These are phyloP conservation scores for Cladopsammia gracilis DNA, from an alignment of 64 coral and sea anemone genomes.

Conservation along the genomic window DNA sequence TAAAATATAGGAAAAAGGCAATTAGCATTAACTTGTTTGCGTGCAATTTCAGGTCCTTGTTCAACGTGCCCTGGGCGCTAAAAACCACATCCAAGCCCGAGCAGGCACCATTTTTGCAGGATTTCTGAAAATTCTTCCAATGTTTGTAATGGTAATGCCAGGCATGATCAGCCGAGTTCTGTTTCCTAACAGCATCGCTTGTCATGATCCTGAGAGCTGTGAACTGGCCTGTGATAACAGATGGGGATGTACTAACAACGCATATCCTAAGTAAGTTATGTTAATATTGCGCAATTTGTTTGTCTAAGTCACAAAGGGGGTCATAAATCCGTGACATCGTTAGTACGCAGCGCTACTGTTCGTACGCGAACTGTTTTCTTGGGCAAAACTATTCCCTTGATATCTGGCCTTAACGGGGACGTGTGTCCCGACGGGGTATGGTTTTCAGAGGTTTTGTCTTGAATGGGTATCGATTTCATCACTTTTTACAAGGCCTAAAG, in stretches of 20 bases:
- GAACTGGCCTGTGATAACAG: constrained; percentile 57
- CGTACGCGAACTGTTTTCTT: too few relatives aligned
- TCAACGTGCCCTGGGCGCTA: constrained; percentile 79
- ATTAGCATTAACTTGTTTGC: background rate
- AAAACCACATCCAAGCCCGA: constrained; percentile 75
- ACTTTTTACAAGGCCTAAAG: too few relatives aligned
- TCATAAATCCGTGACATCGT: too few relatives aligned
- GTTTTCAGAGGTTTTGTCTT: too few relatives aligned
- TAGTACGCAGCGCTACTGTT: too few relatives aligned
- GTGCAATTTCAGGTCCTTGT: constrained; percentile 68
- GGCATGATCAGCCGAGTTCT: constrained; percentile 89
- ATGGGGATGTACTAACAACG: constrained; percentile 87
- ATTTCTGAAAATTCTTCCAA: constrained; percentile 79
- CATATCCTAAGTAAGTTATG: constrained; percentile 84
- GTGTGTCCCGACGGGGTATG: too few relatives aligned
- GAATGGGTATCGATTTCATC: too few relatives aligned
- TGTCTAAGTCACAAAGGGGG: too few relatives aligned
- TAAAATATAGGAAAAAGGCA: too few relatives aligned
- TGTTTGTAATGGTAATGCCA: constrained; percentile 93
- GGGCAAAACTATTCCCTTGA: too few relatives aligned
- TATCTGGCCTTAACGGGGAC: too few relatives aligned
- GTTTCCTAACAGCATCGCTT: constrained; percentile 79
- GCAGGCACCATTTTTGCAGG: constrained; percentile 79
- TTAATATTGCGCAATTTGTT: too few relatives aligned
- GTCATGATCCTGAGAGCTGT: constrained; percentile 75